Base-by-base conservation (phyloP, 2,888 invertebrate species). In the Brenthis ino region DNA sequence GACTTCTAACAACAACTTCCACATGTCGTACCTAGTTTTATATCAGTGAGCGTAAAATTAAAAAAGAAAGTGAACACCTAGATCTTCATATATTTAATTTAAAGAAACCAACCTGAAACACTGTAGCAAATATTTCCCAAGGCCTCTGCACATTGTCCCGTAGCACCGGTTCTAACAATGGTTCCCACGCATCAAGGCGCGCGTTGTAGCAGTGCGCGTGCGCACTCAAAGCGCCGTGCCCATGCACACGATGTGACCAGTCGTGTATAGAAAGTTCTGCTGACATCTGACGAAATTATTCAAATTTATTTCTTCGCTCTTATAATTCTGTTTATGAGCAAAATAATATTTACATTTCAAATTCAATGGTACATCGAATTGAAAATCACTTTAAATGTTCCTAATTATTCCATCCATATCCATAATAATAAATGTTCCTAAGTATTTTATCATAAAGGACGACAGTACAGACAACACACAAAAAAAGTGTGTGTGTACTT, bases 101-200 rank as follows among this genome's bases (percentile, higher is more conserved):
- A 51, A 2, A 14, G 24, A 20, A 12, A 51, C 64, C 60, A 56
- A 91, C 94, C 85, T 94, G 94, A 73, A 94, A 94, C 51, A 95
- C 85, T 79, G 95, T 95, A 64, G 96, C 91, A 24, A 94, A 89
- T 16, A 96, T 85, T 80, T 96, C 96, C 96, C 96, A 97, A 0
- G 96, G 96, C 68, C 94, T 92, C 81, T 95, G 96, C 1, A 93
- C 84, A 73, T 95, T 95, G 82, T 96, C 96, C 55, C 94, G 93
- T 0, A 95, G 94, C 0, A 95, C 94, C 0, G 97, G 96, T 77
- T 97, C 97, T 1, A 97, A 84, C 1, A 98, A 84, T 0, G 98
- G 98, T 81, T 98, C 98, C 98, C 98, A 98, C 11, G 94, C 94
- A 63, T 94, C 94, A 63, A 95, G 86, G 57, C 93, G 93, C 76